These are phyloP conservation scores for Beris chalybata DNA, from an alignment of 2,888 invertebrate species.

Conservation along the genomic window DNA sequence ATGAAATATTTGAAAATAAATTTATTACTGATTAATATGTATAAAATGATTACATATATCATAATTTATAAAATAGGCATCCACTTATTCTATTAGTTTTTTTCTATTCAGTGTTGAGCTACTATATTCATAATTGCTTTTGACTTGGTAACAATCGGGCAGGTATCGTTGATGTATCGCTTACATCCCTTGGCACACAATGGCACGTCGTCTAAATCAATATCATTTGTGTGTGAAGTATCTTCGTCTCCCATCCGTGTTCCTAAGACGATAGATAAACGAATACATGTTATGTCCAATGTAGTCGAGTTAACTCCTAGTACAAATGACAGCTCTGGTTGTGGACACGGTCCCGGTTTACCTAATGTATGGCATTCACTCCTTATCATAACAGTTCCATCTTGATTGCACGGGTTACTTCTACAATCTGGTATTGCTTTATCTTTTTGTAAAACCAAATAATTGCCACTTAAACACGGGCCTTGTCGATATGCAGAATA, in stretches of 20 bases:
- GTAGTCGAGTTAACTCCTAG: constrained; percentile 66
- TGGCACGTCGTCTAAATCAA: constrained; percentile 7
- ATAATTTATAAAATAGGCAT: not conserved
- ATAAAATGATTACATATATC: no score
- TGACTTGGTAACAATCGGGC: constrained; percentile 35
- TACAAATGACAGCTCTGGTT: constrained; percentile 55
- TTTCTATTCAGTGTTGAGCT: not conserved
- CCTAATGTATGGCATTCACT: constrained; percentile 48
- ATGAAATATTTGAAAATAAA: no score
- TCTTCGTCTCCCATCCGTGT: constrained; percentile 50
- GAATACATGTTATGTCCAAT: constrained; percentile 62
- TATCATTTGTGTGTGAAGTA: constrained; percentile 5
- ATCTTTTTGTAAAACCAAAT: constrained; percentile 60
- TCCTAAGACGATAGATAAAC: constrained; percentile 45
- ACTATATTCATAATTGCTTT: no score
- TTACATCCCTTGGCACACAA: constrained; percentile 47
- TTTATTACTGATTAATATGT: no score
- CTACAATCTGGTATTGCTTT: constrained; percentile 63
- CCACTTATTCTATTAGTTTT: not conserved
- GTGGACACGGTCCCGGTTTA: constrained; percentile 45
- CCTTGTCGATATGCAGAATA: constrained; percentile 66
- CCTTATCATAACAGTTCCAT: constrained; percentile 58
- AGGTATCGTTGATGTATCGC: constrained; percentile 46
- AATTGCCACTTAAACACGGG: constrained; percentile 62
- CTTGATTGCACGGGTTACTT: constrained; percentile 63